Conservation (phyloP, 2,888 invertebrate genomes). For the Chymomyza fuscimana region DNA sequence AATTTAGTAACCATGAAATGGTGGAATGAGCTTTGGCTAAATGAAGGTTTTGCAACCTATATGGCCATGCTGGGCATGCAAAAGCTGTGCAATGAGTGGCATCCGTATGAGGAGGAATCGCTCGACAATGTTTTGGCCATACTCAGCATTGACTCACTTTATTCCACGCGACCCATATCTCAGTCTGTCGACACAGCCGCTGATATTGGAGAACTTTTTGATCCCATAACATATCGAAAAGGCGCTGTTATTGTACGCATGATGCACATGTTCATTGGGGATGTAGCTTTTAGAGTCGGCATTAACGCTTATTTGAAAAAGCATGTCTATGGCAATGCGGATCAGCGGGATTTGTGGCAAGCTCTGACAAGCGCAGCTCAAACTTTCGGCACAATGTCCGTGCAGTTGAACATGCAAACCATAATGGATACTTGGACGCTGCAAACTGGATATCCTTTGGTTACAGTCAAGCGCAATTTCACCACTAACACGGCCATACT, state of each 20-base stretch:
- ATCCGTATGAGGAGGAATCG: conserved; percentile 81
- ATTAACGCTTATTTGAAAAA: conserved; percentile 84
- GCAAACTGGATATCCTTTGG: conserved; percentile 90
- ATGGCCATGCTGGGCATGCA: conserved; percentile 82
- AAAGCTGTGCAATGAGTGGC: conserved; percentile 84
- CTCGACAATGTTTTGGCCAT: conserved; percentile 82
- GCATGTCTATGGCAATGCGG: conserved; percentile 86
- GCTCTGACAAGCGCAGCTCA: conserved; percentile 84
- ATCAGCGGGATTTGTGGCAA: conserved; percentile 91
- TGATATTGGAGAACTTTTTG: conserved; percentile 89
- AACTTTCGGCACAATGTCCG: conserved; percentile 80
- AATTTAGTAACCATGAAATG: conserved; percentile 89
- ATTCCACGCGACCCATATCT: conserved; percentile 88
- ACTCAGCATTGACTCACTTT: conserved; percentile 84
- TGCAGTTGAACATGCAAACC: conserved; percentile 83
- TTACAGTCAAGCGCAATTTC: conserved; percentile 84
- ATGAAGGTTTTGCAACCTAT: conserved; percentile 87
- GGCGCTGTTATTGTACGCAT: conserved; percentile 92
- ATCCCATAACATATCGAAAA: conserved; percentile 90
- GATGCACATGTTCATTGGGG: conserved; percentile 94
- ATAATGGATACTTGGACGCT: conserved; percentile 94
- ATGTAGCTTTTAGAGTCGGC: conserved; percentile 84
- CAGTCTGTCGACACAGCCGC: conserved; percentile 86
- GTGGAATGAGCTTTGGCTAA: conserved; percentile 90
- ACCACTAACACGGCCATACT: conserved; percentile 81